phyloP scores from a whole-genome alignment of 1,140 invertebrate genomes.

The Aporrectodea caliginosa region DNA sequence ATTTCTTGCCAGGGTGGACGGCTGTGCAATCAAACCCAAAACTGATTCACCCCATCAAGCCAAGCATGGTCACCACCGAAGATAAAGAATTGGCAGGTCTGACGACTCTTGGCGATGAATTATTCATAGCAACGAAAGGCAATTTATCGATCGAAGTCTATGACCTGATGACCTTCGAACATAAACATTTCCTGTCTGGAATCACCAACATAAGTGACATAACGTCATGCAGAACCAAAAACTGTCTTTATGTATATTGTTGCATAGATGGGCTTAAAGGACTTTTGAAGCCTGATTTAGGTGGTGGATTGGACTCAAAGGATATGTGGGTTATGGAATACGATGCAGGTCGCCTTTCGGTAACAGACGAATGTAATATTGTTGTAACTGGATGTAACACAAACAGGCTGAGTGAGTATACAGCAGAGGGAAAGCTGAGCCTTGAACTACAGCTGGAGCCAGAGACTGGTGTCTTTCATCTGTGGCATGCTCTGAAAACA shows the following conservation, averaged over 20 bases:
- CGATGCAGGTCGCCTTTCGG: not conserved
- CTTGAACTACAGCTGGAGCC: not conserved
- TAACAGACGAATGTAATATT: not conserved
- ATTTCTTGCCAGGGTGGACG: too few species aligned
- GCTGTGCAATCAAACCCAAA: not conserved
- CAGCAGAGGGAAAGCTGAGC: not conserved
- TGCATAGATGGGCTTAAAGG: not conserved
- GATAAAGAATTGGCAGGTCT: not conserved
- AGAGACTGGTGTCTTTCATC: not conserved
- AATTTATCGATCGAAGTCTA: not conserved
- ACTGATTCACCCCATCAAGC: not conserved
- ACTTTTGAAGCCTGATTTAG: not conserved
- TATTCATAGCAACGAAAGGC: not conserved
- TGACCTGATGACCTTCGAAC: not conserved
- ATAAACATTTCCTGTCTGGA: not conserved
- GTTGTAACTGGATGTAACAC: not conserved
- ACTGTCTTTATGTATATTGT: not conserved
- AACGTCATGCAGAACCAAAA: not conserved
- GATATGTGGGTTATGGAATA: not conserved
- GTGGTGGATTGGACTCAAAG: not conserved
- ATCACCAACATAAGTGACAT: not conserved
- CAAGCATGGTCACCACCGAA: not conserved
- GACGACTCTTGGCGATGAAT: not conserved
- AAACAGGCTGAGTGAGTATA: not conserved
- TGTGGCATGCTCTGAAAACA: not conserved